Base-by-base conservation (phyloP, 2,113 vertebrate genomes). In the Macroglossus sobrinus region DNA sequence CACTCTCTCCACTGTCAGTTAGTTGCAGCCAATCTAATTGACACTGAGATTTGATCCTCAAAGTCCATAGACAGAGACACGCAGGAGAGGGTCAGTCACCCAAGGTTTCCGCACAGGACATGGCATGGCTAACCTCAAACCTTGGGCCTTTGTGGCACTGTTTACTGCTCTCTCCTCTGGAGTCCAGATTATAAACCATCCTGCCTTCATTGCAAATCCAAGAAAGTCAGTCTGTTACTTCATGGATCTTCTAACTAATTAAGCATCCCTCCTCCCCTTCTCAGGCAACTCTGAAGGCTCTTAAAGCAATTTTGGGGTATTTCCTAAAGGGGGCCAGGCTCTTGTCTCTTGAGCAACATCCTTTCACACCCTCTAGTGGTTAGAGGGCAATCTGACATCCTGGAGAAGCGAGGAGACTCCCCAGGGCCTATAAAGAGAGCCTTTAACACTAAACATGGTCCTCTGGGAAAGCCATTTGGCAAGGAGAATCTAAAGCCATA, bases 341-440 rank as follows among this genome's bases (percentile, higher is more conserved):
- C 80, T 30, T 4, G 4, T 72, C 91, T 81, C 72, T 80, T 75
- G 33, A 98, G 97, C 92, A 78, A 88, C 95, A 98, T 96, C 98
- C 97, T 97, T 96, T 96, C 97, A 98, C 97, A 96, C 98, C 98
- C 98, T 98, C 98, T 98, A 98, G 97, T 98, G 98, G 98, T 75
- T 98, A 97, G 97, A 97, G 94, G 78, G 95, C 75, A 96, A 96
- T 96, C 40, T 96, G 95, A 97, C 98, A 96, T 75, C 93, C 90
- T 88, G 15, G 85, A 97, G 91, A 71, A 98, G 95, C 19, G 21
- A 30, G 24, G 72, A 22, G 64, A 92, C 63, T 96, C 95, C 92
- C 95, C 88, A 57, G 96, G 95, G 94, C 91, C 96, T 85, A 96
- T 96, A 97, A 96, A 97, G 63, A 85, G 72, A 82, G 86, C 61